These are phyloP conservation scores for Alexandromys fortis DNA, from an alignment of 2,113 vertebrate genomes.

Conservation along the genomic window DNA sequence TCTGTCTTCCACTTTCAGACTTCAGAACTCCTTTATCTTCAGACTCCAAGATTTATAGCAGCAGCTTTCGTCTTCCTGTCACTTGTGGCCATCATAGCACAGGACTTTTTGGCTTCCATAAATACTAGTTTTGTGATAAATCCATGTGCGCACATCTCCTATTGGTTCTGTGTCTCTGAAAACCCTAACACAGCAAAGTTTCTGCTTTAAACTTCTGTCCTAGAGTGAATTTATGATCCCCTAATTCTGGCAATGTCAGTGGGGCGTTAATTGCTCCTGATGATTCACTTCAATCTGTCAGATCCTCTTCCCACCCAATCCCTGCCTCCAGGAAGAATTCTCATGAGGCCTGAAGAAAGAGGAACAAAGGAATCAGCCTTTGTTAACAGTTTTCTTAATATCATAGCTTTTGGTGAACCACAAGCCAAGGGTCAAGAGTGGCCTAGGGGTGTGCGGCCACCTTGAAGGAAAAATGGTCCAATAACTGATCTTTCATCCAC, in stretches of 20 bases:
- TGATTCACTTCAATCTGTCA: not conserved
- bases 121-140: not conserved
- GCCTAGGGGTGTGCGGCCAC: not conserved
- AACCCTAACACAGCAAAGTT: not conserved
- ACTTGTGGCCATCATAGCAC: too few relatives aligned
- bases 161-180: not conserved
- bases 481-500: not conserved
- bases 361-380: not conserved
- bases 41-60: not conserved
- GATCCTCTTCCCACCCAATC: not conserved
- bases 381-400: not conserved
- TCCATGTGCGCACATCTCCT: not conserved
- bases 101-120: not conserved
- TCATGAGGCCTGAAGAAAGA: not conserved
- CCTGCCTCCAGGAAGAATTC: not conserved
- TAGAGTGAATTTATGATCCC: not conserved
- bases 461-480: not conserved
- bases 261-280: not conserved
- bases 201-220: conserved; percentile 39
- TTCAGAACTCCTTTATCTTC: not conserved
- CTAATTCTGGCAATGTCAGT: not conserved
- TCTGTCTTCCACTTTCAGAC: not conserved
- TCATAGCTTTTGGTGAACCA: not conserved
- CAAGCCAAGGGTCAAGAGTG: not conserved
- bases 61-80: not conserved